Conservation (phyloP, 2,888 invertebrate species). For the Caenorhabditis zanzibari region DNA sequence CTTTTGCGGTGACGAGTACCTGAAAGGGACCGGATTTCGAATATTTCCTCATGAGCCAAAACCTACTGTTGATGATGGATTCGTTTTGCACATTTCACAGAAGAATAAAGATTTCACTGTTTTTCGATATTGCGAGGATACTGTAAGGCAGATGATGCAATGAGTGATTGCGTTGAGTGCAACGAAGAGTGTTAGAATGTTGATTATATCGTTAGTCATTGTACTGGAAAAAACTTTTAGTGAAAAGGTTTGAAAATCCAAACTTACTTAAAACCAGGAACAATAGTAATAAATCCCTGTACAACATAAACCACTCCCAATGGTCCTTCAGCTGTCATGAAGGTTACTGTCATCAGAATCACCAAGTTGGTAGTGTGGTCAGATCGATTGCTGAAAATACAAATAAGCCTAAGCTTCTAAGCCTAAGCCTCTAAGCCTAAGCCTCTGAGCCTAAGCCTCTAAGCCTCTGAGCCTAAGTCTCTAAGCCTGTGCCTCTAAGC, state of each 20-base stretch:
- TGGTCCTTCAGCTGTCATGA: slow-evolving; percentile 37
- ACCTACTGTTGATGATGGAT: too few relatives aligned
- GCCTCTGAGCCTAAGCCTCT: too few relatives aligned
- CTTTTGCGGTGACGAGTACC: too few relatives aligned
- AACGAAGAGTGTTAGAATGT: neutral
- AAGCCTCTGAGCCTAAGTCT: too few relatives aligned
- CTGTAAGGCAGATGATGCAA: neutral
- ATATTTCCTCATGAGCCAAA: too few relatives aligned
- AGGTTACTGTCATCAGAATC: slow-evolving; percentile 39
- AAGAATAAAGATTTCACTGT: neutral
- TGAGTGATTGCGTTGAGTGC: neutral
- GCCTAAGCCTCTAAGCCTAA: too few relatives aligned
- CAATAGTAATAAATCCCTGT: slow-evolving; percentile 10
- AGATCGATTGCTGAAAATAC: slow-evolving; percentile 3
- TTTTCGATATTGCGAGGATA: neutral
- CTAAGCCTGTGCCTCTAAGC: too few relatives aligned
- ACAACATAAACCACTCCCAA: slow-evolving; percentile 21
- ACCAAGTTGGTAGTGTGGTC: slow-evolving; percentile 34
- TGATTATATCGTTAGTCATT: neutral
- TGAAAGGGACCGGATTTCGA: neutral
- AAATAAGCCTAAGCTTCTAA: too few relatives aligned
- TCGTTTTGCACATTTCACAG: neutral
- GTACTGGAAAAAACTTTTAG: neutral
- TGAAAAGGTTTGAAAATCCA: too few relatives aligned
- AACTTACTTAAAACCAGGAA: slow-evolving; percentile 7